These are phyloP conservation scores for Xenopus petersii DNA, from an alignment of 2,797 vertebrate genomes.

Conservation along the genomic window DNA sequence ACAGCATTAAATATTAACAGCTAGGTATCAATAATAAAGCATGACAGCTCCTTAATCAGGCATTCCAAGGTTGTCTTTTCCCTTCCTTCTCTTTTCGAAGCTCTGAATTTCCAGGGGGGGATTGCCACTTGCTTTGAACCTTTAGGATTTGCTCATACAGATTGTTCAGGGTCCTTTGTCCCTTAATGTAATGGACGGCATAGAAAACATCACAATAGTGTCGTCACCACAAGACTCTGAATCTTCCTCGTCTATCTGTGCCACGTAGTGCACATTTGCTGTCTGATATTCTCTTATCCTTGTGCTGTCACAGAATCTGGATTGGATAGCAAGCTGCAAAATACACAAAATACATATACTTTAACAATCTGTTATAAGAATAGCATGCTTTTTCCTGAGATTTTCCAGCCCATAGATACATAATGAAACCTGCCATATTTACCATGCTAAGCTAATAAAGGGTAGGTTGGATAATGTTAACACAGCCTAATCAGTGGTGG, in stretches of 20 bases:
- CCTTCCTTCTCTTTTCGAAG: constrained; percentile 37
- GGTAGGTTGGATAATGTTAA: too few relatives aligned
- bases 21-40: constrained; percentile 77
- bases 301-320: constrained; percentile 71
- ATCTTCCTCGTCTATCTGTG: constrained; percentile 61
- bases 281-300: constrained; percentile 74
- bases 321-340: constrained; percentile 76
- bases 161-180: constrained; percentile 69
- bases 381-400: too few relatives aligned
- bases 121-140: constrained; percentile 52
- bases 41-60: constrained; percentile 72
- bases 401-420: too few relatives aligned
- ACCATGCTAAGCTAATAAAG: too few relatives aligned
- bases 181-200: constrained; percentile 77
- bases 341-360: constrained; percentile 22
- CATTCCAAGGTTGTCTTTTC: constrained; percentile 61
- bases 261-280: constrained; percentile 63
- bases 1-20: constrained; percentile 85
- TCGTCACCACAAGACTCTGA: constrained; percentile 70
- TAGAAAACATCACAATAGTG: constrained; percentile 73
- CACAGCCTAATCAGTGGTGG: too few relatives aligned
- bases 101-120: constrained; percentile 55
- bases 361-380: too few relatives aligned
- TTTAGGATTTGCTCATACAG: constrained; percentile 42
- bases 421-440: too few relatives aligned